phyloP scores from a whole-genome alignment of 2,113 vertebrate genomes.

The Ivindomyrus marchei region DNA sequence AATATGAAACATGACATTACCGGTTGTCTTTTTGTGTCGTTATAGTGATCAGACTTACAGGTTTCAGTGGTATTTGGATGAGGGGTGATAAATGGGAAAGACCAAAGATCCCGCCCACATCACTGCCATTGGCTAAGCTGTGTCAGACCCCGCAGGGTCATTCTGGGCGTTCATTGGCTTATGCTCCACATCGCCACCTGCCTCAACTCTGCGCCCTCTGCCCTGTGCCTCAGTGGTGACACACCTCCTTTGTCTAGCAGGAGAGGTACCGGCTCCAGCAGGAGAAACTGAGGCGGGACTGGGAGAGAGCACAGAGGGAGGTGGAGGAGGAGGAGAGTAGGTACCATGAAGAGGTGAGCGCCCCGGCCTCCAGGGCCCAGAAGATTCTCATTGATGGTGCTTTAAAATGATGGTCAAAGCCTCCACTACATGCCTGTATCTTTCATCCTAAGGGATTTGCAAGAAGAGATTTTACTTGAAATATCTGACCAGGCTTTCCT shows the following conservation, averaged over 20 bases:
- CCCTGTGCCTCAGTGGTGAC: conserved; percentile 44
- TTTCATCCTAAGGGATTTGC: not conserved
- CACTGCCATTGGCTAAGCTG: not conserved
- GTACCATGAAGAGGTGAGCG: conserved; percentile 90
- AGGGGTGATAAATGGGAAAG: not conserved
- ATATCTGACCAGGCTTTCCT: not conserved
- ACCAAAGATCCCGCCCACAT: not conserved
- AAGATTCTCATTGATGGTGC: not conserved
- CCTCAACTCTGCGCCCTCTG: conserved; percentile 7
- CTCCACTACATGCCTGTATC: not conserved
- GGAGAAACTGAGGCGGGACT: conserved; percentile 89
- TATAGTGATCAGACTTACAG: not conserved
- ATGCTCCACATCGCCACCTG: not conserved
- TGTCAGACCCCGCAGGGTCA: not conserved
- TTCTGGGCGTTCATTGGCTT: not conserved
- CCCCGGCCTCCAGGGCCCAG: not conserved
- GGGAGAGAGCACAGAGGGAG: conserved; percentile 92
- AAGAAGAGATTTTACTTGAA: not conserved
- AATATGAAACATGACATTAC: not conserved
- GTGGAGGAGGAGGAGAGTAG: conserved; percentile 88
- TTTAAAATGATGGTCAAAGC: not conserved
- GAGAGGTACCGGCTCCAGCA: conserved; percentile 88
- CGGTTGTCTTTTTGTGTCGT: not conserved
- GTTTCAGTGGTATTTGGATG: not conserved
- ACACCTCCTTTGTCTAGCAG: conserved; percentile 55